Base-by-base conservation (phyloP, 2,888 invertebrate species). In the Tholera decimalis region DNA sequence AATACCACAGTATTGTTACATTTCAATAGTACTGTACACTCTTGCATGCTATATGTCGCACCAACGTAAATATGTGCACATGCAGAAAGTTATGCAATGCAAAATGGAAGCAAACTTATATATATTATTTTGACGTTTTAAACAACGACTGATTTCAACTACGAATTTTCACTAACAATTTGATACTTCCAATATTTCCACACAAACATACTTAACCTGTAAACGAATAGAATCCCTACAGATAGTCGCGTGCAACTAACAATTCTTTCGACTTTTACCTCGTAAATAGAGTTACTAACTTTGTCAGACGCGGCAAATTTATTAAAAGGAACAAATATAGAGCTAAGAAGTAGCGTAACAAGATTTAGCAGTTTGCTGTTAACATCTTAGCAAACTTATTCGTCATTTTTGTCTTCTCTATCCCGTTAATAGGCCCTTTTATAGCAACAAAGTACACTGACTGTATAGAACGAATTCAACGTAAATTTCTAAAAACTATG, bases 311-410 rank as follows among this genome's bases (percentile, higher is more conserved):
- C 55, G 59, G 74, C 61, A 71, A 77, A 80, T 79, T 77, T 81
- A 79, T 79, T 77, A 77, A 68, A 81, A 77, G 74, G 65, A 67
- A 72, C 69, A 73, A 77, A 77, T 70, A 76, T 65, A 77, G 58
- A 63, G 53, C 66, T 72, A 65, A 69, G 64, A 59, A 66, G 70
- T 46, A 64, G 46, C 8, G 63, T 77, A 79, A 79, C 74, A 77
- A 67, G 73, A 77, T 80, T 80, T 77, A 74, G 43, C 73, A 80
- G 80, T 80, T 80, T 37, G 30, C 51, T 78, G 70, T 70, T 68
- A 56, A 56, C 80, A 61, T 75, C 58, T 70, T 26, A 37, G 59
- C 39, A 57, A 66, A 76, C 37, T 80, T 76, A 68, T 59, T 41
- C 54, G 28, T 55, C 69, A 72, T 72, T 72, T 77, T 74, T 57